Evolutionary conservation across 2,113 vertebrate genomes (phyloP).

Genomic region (Anarhynchus alexandrinus): DNA sequence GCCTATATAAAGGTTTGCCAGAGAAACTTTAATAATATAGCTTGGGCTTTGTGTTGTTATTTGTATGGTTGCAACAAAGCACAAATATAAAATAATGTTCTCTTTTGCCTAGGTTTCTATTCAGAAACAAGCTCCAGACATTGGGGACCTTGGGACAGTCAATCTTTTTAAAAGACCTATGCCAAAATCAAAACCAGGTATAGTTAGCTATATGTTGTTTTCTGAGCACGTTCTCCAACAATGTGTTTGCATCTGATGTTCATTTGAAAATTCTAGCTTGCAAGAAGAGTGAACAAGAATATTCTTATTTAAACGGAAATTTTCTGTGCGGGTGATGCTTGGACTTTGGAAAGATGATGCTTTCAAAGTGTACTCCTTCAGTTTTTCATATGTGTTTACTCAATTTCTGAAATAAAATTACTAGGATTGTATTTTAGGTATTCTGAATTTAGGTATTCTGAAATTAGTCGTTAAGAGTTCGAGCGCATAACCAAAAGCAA

Average conservation of each 20-base stretch:
- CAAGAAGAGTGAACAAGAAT: background rate
- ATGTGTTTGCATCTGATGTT: background rate
- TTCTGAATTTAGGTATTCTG: no score
- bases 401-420: background rate
- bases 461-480: background rate
- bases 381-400: background rate
- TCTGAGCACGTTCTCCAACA: background rate
- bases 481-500: background rate
- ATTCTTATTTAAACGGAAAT: background rate
- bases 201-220: background rate
- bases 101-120: constrained; percentile 87
- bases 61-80: background rate
- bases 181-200: constrained; percentile 89
- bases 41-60: background rate
- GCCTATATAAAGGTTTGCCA: constrained; percentile 91
- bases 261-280: background rate
- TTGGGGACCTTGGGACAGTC: constrained; percentile 93
- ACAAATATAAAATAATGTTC: background rate
- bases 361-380: background rate
- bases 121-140: constrained; percentile 95
- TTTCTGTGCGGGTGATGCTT: background rate
- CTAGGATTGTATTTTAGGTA: background rate
- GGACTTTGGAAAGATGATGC: background rate
- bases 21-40: background rate
- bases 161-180: constrained; percentile 87